phyloP scores from a whole-genome alignment of 2,888 invertebrate species.

The Parascotia fuliginaria region DNA sequence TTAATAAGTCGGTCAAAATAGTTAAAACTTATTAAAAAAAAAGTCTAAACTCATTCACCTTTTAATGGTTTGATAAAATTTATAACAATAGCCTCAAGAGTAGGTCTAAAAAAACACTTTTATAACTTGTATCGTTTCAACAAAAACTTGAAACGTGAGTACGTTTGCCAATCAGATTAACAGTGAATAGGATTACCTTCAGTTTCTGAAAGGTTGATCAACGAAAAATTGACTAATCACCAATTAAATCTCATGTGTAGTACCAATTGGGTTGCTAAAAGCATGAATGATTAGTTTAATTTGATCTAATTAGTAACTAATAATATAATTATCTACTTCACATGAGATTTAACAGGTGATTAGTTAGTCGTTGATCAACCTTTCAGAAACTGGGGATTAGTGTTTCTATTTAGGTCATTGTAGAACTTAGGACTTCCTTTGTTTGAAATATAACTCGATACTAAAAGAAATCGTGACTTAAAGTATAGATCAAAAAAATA shows the following conservation, averaged over 20 bases:
- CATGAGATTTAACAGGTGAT: too few species aligned
- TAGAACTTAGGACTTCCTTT: neutral
- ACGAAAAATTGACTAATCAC: too few species aligned
- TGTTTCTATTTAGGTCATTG: neutral
- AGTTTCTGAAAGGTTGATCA: too few species aligned
- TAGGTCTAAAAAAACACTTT: slow-evolving; percentile 13
- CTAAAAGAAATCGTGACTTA: neutral
- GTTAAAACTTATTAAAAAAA: neutral
- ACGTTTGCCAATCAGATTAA: slow-evolving; percentile 16
- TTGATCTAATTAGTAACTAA: too few species aligned
- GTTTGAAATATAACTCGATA: neutral
- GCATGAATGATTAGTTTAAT: too few species aligned
- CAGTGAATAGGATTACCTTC: neutral
- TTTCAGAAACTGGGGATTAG: too few species aligned
- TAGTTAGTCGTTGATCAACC: too few species aligned
- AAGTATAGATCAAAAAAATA: too few species aligned
- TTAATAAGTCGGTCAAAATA: too few species aligned
- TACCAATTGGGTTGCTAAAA: too few species aligned
- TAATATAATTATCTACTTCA: too few species aligned
- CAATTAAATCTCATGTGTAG: too few species aligned
- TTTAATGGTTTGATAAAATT: slow-evolving; percentile 22
- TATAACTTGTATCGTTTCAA: neutral
- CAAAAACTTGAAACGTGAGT: slow-evolving; percentile 12
- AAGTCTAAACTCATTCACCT: slow-evolving; percentile 3
- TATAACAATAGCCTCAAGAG: slow-evolving; percentile 13